Base-by-base conservation (phyloP, 2,888 invertebrate species). In the Anticlea derivata region DNA sequence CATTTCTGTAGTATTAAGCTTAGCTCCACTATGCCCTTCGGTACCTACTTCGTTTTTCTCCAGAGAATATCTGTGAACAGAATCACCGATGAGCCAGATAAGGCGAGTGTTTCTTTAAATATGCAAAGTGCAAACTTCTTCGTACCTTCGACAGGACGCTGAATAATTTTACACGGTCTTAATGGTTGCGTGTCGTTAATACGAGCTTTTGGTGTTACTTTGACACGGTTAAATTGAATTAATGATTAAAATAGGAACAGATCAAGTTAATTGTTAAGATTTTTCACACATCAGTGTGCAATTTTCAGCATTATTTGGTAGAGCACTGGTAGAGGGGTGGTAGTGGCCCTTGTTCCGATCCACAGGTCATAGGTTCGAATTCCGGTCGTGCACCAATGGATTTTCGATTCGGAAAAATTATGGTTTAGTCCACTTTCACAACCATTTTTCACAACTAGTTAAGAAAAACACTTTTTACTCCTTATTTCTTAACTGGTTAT, bases 81-180 rank as follows among this genome's bases (percentile, higher is more conserved):
- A 83, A 86, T 87, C 85, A 75, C 67, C 80, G 89, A 89, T 88
- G 80, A 78, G 78, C 80, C 83, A 75, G 88, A 89, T 89, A 90
- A 86, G 84, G 86, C 68, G 71, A 69, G 75, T 77, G 83, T 86
- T 80, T 81, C 85, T 86, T 88, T 86, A 86, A 86, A 85, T 87
- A 90, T 88, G 88, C 86, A 86, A 83, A 88, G 83, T 81, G 86
- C 81, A 81, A 86, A 87, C 84, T 86, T 85, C 84, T 82, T 78
- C 73, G 75, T 74, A 70, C 75, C 75, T 82, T 82, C 82, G 83
- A 84, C 83, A 80, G 84, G 79, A 80, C 71, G 66, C 82, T 86
- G 87, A 86, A 88, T 88, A 87, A 89, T 87, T 86, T 86, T 87
- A 87, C 87, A 88, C 86, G 83, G 78, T 82, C 83, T 85, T 86